These are phyloP conservation scores for Saccostrea glomerata DNA, from an alignment of 1,140 invertebrate species.

Conservation along the genomic window DNA sequence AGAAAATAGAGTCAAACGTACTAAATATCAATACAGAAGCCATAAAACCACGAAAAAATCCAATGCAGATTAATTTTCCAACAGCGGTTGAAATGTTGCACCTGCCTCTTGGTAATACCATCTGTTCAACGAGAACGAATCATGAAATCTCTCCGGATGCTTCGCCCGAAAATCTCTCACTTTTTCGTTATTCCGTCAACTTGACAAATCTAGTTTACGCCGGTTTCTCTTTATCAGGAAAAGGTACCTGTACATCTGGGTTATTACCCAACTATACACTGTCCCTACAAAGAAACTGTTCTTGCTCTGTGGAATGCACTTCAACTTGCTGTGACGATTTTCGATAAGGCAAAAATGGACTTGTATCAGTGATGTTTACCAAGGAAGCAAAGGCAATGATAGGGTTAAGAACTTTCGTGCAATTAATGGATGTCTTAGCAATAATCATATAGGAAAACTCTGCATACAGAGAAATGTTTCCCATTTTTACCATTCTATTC, in stretches of 20 bases:
- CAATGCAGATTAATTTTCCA: background rate
- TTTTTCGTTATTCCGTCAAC: background rate
- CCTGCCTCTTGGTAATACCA: background rate
- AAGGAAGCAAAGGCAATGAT: background rate
- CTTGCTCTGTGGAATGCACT: background rate
- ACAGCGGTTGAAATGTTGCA: background rate
- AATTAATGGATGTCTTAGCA: background rate
- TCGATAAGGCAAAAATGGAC: background rate
- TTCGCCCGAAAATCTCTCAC: background rate
- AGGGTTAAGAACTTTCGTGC: background rate
- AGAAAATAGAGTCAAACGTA: background rate
- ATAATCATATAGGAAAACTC: background rate
- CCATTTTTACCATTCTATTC: background rate
- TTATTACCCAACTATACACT: background rate
- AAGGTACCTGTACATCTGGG: background rate
- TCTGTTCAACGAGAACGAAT: background rate
- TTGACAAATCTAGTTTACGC: background rate
- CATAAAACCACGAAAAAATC: background rate
- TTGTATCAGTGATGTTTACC: background rate
- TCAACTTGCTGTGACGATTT: constrained; percentile 4
- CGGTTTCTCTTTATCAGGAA: background rate
- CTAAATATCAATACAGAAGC: background rate
- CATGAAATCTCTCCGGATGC: background rate
- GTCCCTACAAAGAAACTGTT: background rate
- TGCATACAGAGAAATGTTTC: background rate